Conservation (phyloP, 2,113 vertebrate species). For the Bufo bufo region DNA sequence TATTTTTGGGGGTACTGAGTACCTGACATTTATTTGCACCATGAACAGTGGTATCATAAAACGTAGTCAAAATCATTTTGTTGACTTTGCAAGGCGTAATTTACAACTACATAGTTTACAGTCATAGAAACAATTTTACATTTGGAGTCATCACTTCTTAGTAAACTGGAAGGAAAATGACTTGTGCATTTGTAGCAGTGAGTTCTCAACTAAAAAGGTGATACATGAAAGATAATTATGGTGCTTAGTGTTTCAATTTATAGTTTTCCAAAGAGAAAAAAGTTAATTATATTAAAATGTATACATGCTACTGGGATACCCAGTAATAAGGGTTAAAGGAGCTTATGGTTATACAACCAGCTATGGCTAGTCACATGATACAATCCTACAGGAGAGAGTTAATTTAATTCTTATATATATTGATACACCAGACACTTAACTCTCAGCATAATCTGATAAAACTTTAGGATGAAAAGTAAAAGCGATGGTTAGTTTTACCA, state of each 20-base stretch:
- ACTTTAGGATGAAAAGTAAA: not conserved
- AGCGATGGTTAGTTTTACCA: not conserved
- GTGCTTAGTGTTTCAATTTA: not conserved
- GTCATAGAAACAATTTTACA: not conserved
- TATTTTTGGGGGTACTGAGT: not conserved
- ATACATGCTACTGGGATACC: not conserved
- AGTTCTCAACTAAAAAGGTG: not conserved
- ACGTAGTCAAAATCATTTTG: not conserved
- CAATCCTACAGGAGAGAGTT: not conserved
- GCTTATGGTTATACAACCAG: not conserved
- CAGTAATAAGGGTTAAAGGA: not conserved
- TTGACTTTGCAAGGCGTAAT: not conserved
- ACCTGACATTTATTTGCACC: conserved; percentile 1
- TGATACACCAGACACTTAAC: not conserved
- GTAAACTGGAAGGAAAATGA: not conserved
- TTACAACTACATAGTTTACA: not conserved
- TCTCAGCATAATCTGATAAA: not conserved
- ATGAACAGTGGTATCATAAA: not conserved
- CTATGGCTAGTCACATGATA: not conserved
- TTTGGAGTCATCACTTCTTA: not conserved
- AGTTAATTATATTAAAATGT: not conserved
- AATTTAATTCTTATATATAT: not conserved
- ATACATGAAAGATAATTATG: not conserved
- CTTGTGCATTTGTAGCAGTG: not conserved
- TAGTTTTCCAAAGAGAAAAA: not conserved